These are phyloP conservation scores for Papilio polytes DNA, from an alignment of 1,140 invertebrate genomes.

Conservation along the genomic window DNA sequence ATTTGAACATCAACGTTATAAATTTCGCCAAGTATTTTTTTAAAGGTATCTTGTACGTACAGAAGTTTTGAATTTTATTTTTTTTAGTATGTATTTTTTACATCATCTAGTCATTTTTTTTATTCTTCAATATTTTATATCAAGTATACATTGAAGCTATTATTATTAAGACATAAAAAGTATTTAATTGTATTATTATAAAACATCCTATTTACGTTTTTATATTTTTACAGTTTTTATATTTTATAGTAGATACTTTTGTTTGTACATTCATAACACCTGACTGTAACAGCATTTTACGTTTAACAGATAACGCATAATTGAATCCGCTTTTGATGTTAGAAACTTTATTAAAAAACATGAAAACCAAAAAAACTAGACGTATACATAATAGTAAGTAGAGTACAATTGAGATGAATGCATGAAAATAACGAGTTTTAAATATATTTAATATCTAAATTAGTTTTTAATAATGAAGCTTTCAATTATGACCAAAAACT, in stretches of 20 bases:
- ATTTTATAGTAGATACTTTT: background rate
- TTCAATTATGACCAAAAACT: background rate
- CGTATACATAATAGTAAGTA: background rate
- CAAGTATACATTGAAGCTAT: background rate
- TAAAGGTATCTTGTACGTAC: too few relatives aligned
- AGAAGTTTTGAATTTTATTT: background rate
- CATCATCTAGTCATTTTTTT: background rate
- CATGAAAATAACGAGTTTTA: background rate
- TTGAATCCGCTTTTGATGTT: constrained; percentile 1
- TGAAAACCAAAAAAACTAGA: background rate
- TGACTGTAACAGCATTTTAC: background rate
- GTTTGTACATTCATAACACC: background rate
- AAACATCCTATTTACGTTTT: background rate
- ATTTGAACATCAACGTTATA: background rate
- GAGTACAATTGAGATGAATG: constrained; percentile 10
- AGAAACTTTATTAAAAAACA: background rate
- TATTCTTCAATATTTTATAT: background rate
- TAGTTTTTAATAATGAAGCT: background rate
- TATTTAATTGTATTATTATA: background rate
- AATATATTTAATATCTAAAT: background rate
- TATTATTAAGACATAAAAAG: background rate
- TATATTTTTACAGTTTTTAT: background rate
- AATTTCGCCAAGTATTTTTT: background rate
- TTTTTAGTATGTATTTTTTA: background rate
- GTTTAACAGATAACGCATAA: background rate